A percentile compares a stretch with the other conserved stretches of the same genome.
phyloP scores from a whole-genome alignment of 2,113 vertebrate species.

The Prionailurus bengalensis region DNA sequence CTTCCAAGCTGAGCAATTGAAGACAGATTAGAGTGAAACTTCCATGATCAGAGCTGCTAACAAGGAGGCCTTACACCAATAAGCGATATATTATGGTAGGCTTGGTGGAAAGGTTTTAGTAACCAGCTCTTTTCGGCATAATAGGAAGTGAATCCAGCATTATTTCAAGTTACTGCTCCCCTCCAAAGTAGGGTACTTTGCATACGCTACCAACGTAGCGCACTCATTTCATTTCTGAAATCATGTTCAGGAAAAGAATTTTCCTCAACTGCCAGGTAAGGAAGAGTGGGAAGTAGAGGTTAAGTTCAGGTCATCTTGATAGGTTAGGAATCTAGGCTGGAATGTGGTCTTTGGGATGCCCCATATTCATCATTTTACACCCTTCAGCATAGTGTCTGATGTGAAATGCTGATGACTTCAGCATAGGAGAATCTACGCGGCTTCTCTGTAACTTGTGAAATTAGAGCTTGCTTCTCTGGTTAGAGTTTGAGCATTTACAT shows the following conservation, averaged over 20 bases:
- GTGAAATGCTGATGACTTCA: background rate
- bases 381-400: background rate
- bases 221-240: background rate
- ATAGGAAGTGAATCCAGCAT: background rate
- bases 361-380: background rate
- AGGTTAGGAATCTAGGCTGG: constrained; percentile 2
- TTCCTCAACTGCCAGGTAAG: constrained; percentile 1
- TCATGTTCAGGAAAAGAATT: background rate
- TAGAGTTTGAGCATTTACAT: background rate
- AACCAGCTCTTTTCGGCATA: background rate
- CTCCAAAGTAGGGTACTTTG: background rate
- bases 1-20: background rate
- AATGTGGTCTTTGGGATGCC: background rate
- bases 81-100: background rate
- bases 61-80: background rate
- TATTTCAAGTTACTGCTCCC: background rate
- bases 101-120: background rate
- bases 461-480: background rate
- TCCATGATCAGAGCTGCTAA: background rate
- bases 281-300: background rate
- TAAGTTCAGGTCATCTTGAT: background rate
- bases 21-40: background rate
- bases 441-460: background rate
- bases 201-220: background rate
- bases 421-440: background rate